These are phyloP conservation scores for Aptenodytes forsteri DNA, from an alignment of 2,113 vertebrate species.

Conservation along the genomic window DNA sequence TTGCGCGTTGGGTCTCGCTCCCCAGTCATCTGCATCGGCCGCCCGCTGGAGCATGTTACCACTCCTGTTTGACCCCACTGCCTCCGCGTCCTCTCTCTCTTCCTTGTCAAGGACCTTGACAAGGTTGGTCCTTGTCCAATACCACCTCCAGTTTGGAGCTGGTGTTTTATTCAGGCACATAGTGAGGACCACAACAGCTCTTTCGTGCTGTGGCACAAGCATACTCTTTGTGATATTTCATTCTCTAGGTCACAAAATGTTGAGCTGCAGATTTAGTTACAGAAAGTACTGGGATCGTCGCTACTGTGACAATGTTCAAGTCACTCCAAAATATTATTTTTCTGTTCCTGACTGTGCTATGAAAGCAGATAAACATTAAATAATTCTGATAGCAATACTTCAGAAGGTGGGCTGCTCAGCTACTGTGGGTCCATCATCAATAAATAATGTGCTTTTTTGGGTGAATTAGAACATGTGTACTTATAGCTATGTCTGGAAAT, in stretches of 20 bases:
- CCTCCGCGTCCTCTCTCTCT: accelerated
- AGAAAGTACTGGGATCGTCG: not conserved
- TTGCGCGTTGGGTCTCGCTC: accelerated
- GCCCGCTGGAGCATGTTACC: accelerated
- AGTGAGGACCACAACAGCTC: not conserved
- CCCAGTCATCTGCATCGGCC: not conserved
- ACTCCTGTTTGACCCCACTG: not conserved
- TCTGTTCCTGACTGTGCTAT: not conserved
- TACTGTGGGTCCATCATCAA: not conserved
- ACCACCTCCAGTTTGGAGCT: not conserved
- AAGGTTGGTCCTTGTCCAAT: not conserved
- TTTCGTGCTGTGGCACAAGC: not conserved
- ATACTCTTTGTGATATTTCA: not conserved
- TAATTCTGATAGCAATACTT: not conserved
- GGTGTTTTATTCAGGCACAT: not conserved
- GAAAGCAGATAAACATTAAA: not conserved
- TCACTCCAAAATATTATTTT: not conserved
- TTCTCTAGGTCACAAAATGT: not conserved
- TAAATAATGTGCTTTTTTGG: not conserved
- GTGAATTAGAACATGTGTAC: not conserved
- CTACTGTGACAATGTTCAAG: not conserved
- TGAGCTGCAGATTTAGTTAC: not conserved
- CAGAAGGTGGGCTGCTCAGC: not conserved
- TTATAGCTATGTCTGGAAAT: not conserved
- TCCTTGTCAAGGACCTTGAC: not conserved